Evolutionary conservation across 2,113 vertebrate genomes (phyloP), one percentile per base, ranked within the genome.

Genomic region (Leptobrachium ailaonicum): DNA sequence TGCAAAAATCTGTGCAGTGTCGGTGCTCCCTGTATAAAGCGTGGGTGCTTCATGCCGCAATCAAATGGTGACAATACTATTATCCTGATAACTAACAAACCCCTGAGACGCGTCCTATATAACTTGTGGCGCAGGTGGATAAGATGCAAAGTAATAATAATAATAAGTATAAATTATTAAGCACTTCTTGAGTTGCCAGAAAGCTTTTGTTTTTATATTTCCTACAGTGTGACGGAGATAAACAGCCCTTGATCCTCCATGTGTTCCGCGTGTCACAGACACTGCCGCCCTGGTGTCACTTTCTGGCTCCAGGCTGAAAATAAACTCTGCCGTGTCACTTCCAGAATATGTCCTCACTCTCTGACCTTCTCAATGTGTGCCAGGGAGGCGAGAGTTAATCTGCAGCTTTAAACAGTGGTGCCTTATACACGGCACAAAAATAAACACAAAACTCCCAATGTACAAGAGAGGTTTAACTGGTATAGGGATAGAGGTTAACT

Each of bases 291-390:
- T 68, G 67, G 56, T 78, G 76, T 78, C 67, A 71, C 76, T 78
- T 78, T 44, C 76, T 71, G 76, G 56, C 76, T 78, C 76, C 76
- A 71, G 67, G 60, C 76, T 78, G n/a, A 78, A 71, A 78, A 78
- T 78, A 78, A 78, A 78, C 75, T 62, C 63, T 32, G 62, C 62
- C 47, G 47, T 64, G 62, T 64, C 43, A 62, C 67, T 41, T 56
- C 10, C 53, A 60, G 47, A 54, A 54, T 54, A 12, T 63, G 54
- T 60, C 58, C 56, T 60, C 67, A 62, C 42, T 62, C 76, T 47
- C 58, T 71, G 69, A 78, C 76, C 76, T 78, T 78, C 32, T 71
- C 41, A 63, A 42, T 20, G 66, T 54, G 47, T 9, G 13, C 62
- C 10, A 10, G 64, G 66, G 75, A 43, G 47, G 47, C 50, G 5